phyloP scores from a whole-genome alignment of 2,113 vertebrate genomes.

The Rostratula benghalensis region DNA sequence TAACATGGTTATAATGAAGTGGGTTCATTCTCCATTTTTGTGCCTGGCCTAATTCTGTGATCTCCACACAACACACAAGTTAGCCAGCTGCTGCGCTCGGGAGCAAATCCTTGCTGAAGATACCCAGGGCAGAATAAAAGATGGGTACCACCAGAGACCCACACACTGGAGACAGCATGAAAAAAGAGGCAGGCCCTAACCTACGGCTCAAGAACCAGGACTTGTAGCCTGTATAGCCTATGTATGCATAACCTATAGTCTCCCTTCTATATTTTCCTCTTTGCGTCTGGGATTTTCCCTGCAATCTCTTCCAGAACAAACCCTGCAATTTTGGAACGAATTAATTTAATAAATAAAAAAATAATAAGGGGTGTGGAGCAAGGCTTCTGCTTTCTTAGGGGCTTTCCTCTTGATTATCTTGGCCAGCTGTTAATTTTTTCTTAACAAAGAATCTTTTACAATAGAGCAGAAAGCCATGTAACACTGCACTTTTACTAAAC shows the following conservation, averaged over 20 bases:
- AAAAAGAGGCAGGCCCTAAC: not conserved
- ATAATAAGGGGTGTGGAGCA: too few species aligned
- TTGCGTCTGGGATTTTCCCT: not conserved
- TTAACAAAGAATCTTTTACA: not conserved
- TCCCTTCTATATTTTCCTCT: not conserved
- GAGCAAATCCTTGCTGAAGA: not conserved
- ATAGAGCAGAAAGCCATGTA: not conserved
- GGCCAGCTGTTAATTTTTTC: not conserved
- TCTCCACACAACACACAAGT: fast-evolving
- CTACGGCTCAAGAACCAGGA: not conserved
- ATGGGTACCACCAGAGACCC: too few species aligned
- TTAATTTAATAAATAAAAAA: not conserved
- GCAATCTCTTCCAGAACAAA: not conserved
- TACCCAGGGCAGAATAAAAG: not conserved
- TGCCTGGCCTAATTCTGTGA: not conserved
- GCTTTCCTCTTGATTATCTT: not conserved
- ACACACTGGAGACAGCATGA: too few species aligned
- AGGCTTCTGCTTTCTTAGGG: not conserved
- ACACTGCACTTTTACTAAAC: not conserved
- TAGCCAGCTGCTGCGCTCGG: not conserved
- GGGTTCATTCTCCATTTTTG: not conserved
- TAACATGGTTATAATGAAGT: not conserved
- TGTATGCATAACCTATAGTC: not conserved
- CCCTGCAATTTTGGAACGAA: not conserved
- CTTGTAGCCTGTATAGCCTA: not conserved